These are phyloP conservation scores for Nerophis ophidion DNA, from an alignment of 2,113 vertebrate genomes.

Conservation along the genomic window DNA sequence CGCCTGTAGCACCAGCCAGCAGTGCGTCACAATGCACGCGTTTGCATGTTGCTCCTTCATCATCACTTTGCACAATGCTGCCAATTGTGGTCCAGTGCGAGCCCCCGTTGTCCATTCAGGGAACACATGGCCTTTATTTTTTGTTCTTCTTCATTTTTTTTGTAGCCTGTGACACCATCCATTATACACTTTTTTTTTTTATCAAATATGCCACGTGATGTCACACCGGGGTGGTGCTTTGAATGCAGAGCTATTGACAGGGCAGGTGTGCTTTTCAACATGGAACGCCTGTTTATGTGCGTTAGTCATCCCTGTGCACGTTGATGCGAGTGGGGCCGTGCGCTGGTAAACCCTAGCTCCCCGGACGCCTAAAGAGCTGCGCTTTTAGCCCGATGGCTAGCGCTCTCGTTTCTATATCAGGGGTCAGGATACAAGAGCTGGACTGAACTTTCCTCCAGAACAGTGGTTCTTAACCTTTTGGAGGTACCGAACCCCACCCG, in stretches of 20 bases:
- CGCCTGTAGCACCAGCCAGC: slow-evolving; percentile 5
- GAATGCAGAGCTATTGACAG: slow-evolving; percentile 17
- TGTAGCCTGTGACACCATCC: slow-evolving; percentile 9
- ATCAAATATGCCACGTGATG: slow-evolving; percentile 59
- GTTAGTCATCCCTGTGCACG: slow-evolving; percentile 39
- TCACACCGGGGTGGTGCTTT: slow-evolving; percentile 23
- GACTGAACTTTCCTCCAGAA: too few relatives aligned
- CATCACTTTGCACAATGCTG: slow-evolving; percentile 25
- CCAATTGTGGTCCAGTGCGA: slow-evolving; percentile 28
- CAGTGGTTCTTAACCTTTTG: too few relatives aligned
- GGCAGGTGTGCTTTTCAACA: slow-evolving; percentile 46
- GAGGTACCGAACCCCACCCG: too few relatives aligned
- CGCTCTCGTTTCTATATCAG: too few relatives aligned
- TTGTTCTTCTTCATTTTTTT: neutral
- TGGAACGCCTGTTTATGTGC: slow-evolving; percentile 28
- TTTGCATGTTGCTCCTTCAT: slow-evolving; percentile 6
- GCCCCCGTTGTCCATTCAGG: slow-evolving; percentile 13
- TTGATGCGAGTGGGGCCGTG: neutral
- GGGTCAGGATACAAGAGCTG: too few relatives aligned
- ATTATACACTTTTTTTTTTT: slow-evolving; percentile 34
- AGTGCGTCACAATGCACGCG: slow-evolving; percentile 3
- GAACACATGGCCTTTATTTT: slow-evolving; percentile 14
- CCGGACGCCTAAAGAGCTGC: too few relatives aligned
- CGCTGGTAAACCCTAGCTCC: too few relatives aligned
- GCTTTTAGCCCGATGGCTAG: too few relatives aligned